Base-by-base conservation (phyloP, 2,888 invertebrate species). In the Aphodius sticticus region DNA sequence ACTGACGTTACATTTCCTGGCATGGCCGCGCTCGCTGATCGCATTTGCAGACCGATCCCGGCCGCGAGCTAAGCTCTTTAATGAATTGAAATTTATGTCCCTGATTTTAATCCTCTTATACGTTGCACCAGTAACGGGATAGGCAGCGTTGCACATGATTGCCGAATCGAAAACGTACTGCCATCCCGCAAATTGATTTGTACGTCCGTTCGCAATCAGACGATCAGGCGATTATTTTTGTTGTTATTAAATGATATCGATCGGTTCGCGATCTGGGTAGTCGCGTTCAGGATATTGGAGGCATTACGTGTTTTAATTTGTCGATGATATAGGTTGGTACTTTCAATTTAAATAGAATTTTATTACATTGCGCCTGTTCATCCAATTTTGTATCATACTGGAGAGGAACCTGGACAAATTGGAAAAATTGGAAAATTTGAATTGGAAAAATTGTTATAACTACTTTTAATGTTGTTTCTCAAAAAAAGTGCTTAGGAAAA, bases 61-160 rank as follows among this genome's bases (percentile, higher is more conserved):
- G 70, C 15, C 26, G 26, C 15, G 12, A n/a, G 70, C 70, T 70
- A 74, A 74, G 35, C 74, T 70, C 9, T 26, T 37, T 77, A 77
- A 77, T 71, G 71, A 71, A 76, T 71, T 14, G 77, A 77, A 77
- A 70, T 77, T 77, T 70, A 77, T 15, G 70, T 38, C 15, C 16
- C 37, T 16, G 16, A 37, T 12, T 14, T 53, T 77, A 77, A 77
- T 77, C 77, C 77, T 69, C 77, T 77, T 77, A 77, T 77, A 16
- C 14, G 9, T 26, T 35, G 77, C 69, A 6, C 38, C n/a, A 6
- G 36, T 69, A 76, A 69, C 35, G 76, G 26, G 35, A 76, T 26
- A 69, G 15, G 9, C 53, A 53, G 26, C 53, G 53, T 53, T 53
- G 53, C 53, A 53, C 53, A 53, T 53, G 53, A 53, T 53, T 12